Conservation (phyloP, 2,888 invertebrate species). For the Caenorhabditis sinica region DNA sequence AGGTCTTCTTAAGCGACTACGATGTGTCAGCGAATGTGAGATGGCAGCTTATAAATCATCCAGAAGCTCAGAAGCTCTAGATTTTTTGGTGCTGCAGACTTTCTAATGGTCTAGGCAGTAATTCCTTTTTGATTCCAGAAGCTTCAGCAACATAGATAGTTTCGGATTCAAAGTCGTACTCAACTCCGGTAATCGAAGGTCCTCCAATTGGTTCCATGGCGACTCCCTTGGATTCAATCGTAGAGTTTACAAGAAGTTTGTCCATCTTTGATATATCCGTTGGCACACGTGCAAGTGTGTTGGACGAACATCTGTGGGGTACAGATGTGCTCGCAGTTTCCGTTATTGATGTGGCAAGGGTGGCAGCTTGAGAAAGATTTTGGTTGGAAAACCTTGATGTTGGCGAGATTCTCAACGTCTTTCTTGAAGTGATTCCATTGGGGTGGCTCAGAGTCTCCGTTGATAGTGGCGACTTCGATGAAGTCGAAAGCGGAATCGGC, state of each 20-base stretch:
- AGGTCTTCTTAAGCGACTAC: too few species aligned
- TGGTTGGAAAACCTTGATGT: constrained; percentile 92
- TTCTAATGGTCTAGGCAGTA: constrained; percentile 79
- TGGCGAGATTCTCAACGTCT: constrained; percentile 88
- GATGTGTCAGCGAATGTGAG: too few species aligned
- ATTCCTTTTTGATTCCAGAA: constrained; percentile 86
- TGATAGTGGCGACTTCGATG: constrained; percentile 80
- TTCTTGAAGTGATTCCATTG: constrained; percentile 89
- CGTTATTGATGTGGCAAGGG: constrained; percentile 92
- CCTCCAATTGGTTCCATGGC: constrained; percentile 96
- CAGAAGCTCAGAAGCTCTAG: too few species aligned
- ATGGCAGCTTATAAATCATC: too few species aligned
- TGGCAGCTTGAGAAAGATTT: constrained; percentile 87
- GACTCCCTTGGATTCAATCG: constrained; percentile 88
- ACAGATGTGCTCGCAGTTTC: constrained; percentile 96
- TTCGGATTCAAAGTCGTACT: constrained; percentile 89
- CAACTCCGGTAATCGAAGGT: constrained; percentile 91
- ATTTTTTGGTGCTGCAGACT: constrained; percentile 76
- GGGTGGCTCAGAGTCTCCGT: constrained; percentile 79
- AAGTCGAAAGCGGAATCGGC: constrained; percentile 92
- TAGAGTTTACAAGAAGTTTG: constrained; percentile 87
- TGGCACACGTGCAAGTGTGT: constrained; percentile 92
- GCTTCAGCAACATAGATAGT: constrained; percentile 97
- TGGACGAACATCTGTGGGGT: constrained; percentile 90
- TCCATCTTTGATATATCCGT: constrained; percentile 88